These are phyloP conservation scores for Diacarnus erythraeanus DNA, from an alignment of 37 sponge, comb jelly and placozoan species.

Conservation along the genomic window DNA sequence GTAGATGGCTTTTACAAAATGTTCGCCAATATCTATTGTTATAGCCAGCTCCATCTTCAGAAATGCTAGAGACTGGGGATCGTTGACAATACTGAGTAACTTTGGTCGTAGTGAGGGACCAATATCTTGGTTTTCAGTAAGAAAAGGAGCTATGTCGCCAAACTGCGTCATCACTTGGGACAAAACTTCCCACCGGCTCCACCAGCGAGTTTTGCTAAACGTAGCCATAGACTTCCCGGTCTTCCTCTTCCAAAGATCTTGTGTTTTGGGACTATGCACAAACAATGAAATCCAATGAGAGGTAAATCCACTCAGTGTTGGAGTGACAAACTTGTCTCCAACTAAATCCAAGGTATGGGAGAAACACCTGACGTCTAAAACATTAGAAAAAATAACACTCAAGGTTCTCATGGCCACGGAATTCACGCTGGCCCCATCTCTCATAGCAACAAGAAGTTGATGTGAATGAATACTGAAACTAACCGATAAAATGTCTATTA, in stretches of 20 bases:
- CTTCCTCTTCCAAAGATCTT: conserved; percentile 51
- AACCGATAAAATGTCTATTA: background rate
- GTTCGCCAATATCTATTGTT: conserved; percentile 40
- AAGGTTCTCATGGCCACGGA: conserved; percentile 19
- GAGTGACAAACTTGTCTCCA: conserved; percentile 38
- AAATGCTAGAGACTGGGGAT: conserved; percentile 5
- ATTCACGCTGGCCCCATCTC: conserved; percentile 23
- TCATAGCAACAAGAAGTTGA: conserved; percentile 17
- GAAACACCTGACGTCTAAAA: conserved; percentile 53
- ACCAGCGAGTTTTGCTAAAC: conserved; percentile 52
- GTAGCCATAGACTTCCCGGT: conserved; percentile 53
- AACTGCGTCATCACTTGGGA: conserved; percentile 52
- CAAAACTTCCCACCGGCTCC: conserved; percentile 50
- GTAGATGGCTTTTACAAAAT: conserved; percentile 58
- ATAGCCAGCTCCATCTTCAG: conserved; percentile 53
- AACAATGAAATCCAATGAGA: conserved; percentile 41
- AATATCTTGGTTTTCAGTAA: conserved; percentile 34
- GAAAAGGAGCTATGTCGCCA: conserved; percentile 52
- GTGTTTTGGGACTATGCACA: conserved; percentile 52
- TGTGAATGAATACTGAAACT: background rate
- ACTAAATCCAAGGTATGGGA: conserved; percentile 52
- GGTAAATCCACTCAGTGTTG: conserved; percentile 21
- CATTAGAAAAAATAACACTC: too few species aligned
- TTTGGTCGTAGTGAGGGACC: conserved; percentile 47
- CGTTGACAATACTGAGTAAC: conserved; percentile 39